phyloP scores from a whole-genome alignment of 2,113 vertebrate genomes.

The Eubucco bourcierii region DNA sequence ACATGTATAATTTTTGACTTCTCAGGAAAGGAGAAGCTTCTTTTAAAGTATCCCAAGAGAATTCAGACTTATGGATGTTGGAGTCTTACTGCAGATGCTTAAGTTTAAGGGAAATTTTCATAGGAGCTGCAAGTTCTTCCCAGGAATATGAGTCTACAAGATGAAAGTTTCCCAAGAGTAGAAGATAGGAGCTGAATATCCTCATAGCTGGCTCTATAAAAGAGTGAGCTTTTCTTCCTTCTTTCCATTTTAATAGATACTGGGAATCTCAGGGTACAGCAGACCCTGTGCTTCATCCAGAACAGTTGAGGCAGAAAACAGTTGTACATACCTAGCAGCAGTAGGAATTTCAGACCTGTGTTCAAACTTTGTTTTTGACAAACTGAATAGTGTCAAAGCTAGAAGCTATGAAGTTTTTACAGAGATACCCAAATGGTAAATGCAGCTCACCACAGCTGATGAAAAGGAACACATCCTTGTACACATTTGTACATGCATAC shows the following conservation, averaged over 20 bases:
- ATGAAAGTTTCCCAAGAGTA: neutral
- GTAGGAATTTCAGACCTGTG: neutral
- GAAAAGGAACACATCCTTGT: neutral
- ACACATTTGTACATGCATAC: neutral
- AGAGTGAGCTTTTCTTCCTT: neutral
- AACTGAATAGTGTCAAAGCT: neutral
- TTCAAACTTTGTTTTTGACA: neutral
- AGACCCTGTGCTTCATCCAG: neutral
- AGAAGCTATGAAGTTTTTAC: neutral
- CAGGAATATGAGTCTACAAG: neutral
- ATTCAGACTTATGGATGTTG: neutral
- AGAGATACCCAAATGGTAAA: neutral
- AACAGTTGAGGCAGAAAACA: neutral
- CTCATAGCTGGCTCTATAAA: neutral
- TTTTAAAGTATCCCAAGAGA: neutral
- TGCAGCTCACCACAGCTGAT: neutral
- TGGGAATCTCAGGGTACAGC: neutral
- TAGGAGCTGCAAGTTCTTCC: neutral
- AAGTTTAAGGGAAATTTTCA: neutral
- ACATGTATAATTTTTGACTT: neutral
- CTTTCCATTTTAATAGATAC: neutral
- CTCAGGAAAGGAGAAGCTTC: neutral
- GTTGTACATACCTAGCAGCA: neutral
- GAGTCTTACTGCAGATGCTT: neutral
- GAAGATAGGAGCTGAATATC: neutral